Evolutionary conservation across 2,888 invertebrate genomes (phyloP).

Genomic region (Invenusta paracnida): DNA sequence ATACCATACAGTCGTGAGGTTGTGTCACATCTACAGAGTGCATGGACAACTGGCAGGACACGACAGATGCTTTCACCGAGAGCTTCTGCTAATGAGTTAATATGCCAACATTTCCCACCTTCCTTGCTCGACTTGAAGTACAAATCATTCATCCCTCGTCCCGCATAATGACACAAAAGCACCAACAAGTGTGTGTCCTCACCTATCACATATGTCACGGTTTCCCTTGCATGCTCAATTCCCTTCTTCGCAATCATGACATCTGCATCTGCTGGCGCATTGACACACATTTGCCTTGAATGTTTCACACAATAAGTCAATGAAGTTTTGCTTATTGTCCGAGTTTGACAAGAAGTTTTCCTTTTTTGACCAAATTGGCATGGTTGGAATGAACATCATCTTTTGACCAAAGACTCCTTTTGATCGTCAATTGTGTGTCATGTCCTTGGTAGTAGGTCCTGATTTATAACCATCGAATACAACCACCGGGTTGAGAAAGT

Average conservation of each 20-base stretch:
- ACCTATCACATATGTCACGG: neutral
- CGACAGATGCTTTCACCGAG: neutral
- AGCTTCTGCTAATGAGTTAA: neutral
- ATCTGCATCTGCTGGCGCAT: neutral
- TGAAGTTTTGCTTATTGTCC: neutral
- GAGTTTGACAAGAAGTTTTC: neutral
- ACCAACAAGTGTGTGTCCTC: neutral
- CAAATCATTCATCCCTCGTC: neutral
- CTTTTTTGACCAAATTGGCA: neutral
- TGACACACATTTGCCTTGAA: neutral
- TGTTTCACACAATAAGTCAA: neutral
- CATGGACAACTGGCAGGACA: neutral
- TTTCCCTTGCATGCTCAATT: neutral
- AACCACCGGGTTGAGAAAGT: conserved; percentile 42
- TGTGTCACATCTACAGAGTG: neutral
- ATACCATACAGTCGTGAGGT: neutral
- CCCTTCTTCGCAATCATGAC: neutral
- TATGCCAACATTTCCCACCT: neutral
- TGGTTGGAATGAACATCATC: neutral
- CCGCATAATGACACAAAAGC: neutral
- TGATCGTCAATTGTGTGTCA: conserved; percentile 47
- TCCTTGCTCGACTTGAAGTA: neutral
- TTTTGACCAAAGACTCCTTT: conserved; percentile 31
- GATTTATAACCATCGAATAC: conserved; percentile 50
- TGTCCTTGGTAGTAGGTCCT: conserved; percentile 48